Percentiles rank a stretch among this genome's conserved stretches.
Evolutionary conservation across 1,140 invertebrate species (phyloP).

Genomic region (Drosophila subpulchrella): DNA sequence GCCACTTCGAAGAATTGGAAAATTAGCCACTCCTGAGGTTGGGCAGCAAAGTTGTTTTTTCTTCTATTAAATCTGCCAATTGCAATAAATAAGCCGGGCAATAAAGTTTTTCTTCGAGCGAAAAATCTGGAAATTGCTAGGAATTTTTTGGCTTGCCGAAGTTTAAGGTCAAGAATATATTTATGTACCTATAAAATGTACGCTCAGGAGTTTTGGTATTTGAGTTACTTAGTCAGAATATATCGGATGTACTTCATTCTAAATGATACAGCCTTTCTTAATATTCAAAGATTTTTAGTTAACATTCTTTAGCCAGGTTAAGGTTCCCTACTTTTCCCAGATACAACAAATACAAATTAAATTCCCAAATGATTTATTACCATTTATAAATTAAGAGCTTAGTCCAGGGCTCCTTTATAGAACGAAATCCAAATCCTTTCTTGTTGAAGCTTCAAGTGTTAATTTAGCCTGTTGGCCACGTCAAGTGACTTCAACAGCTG

Average conservation of each 20-base stretch:
- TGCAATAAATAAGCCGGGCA: background rate
- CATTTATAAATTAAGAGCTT: too few species aligned
- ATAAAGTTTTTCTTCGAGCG: background rate
- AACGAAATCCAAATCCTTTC: too few species aligned
- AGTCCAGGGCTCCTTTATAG: background rate
- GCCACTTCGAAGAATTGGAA: slow-evolving; percentile 19
- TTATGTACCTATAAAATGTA: too few species aligned
- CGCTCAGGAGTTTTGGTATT: too few species aligned
- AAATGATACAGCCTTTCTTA: too few species aligned
- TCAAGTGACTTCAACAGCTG: slow-evolving; percentile 42
- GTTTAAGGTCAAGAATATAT: background rate
- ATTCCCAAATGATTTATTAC: too few species aligned
- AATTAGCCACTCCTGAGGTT: background rate
- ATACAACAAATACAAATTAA: too few species aligned
- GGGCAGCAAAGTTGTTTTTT: slow-evolving; percentile 16
- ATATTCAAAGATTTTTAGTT: too few species aligned
- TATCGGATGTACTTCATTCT: too few species aligned
- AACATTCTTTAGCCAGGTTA: too few species aligned
- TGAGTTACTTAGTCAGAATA: too few species aligned
- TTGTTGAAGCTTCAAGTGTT: slow-evolving; percentile 18
- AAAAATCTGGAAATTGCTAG: background rate
- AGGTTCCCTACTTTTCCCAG: too few species aligned
- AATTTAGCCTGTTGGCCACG: slow-evolving; percentile 36
- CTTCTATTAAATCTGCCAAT: slow-evolving; percentile 5
- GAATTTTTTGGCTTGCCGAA: background rate